Base-by-base conservation (phyloP, 2,797 vertebrate genomes). In the Pseudochromis fuscus region DNA sequence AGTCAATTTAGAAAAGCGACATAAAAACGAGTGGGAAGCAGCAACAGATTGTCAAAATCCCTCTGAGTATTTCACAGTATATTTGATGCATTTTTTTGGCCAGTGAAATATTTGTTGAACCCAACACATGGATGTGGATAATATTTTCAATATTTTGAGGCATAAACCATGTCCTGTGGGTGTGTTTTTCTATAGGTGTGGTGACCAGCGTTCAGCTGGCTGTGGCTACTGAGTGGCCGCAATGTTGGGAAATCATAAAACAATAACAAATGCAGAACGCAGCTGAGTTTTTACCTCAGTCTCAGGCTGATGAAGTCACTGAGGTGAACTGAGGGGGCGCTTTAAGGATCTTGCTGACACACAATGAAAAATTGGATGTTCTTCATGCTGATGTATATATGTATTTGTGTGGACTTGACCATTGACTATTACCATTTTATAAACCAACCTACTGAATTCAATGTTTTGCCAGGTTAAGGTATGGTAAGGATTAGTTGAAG, bases 61-160 rank as follows among this genome's bases (percentile, higher is more conserved):
- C n/a, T n/a, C 48, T 51, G 23, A 62, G 72, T 67, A 64, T 80
- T 59, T 28, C 64, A 72, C 27, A 21, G n/a, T n/a, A n/a, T 58
- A n/a, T n/a, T 55, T 65, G 25, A 67, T 44, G 44, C 16, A 83
- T 80, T 75, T 63, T 70, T 82, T 77, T 56, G 69, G 68, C 55
- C 67, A 37, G 50, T 67, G 18, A 79, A 81, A 75, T 87, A 89
- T 67, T 82, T 90, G 75, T 83, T 89, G 80, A 69, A n/a, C 68
- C 64, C 74, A 67, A 75, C 72, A 62, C 76, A 76, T 55, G 63
- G 58, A 79, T 71, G 45, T 77, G 78, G 79, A 67, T 76, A 74
- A 89, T 88, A 75, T 62, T 87, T 86, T 73, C 57, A 81, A 81
- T 81, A 84, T 66, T 87, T 85, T 82, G 79, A 86, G 84, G 87